A percentile compares a stretch with the other conserved stretches of the same genome.
Evolutionary conservation across 2,797 vertebrate genomes (phyloP).

Genomic region (Coracias cyanogaster): DNA sequence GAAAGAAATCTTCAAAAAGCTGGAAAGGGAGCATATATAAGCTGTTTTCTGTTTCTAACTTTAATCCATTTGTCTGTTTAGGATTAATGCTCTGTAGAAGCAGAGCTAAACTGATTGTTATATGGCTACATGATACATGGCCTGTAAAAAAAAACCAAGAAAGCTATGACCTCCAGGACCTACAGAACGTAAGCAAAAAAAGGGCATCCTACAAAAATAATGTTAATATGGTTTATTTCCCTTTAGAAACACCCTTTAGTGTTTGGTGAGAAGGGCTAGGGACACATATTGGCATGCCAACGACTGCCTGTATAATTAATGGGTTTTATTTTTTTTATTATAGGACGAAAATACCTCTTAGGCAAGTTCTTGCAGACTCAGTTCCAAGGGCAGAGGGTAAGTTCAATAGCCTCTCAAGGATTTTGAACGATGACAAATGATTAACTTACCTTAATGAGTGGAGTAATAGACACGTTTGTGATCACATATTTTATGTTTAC

Average conservation of each 20-base stretch:
- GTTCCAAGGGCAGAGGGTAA: not conserved
- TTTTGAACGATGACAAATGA: not conserved
- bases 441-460: not conserved
- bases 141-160: not conserved
- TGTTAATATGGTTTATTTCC: not conserved
- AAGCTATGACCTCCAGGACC: not conserved
- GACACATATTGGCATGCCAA: not conserved
- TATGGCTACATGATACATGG: not conserved
- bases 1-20: not conserved
- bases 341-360: not conserved
- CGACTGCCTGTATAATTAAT: not conserved
- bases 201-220: not conserved
- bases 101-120: not conserved
- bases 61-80: not conserved
- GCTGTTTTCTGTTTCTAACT: not conserved
- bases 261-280: not conserved
- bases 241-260: not conserved
- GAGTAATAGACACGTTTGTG: not conserved
- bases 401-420: not conserved
- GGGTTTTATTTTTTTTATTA: not conserved
- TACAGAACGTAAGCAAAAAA: not conserved
- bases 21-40: not conserved
- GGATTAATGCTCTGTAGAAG: not conserved
- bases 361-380: not conserved
- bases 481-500: not conserved